Evolutionary conservation across 2,113 vertebrate genomes (phyloP).

Genomic region (Gobio gobio): DNA sequence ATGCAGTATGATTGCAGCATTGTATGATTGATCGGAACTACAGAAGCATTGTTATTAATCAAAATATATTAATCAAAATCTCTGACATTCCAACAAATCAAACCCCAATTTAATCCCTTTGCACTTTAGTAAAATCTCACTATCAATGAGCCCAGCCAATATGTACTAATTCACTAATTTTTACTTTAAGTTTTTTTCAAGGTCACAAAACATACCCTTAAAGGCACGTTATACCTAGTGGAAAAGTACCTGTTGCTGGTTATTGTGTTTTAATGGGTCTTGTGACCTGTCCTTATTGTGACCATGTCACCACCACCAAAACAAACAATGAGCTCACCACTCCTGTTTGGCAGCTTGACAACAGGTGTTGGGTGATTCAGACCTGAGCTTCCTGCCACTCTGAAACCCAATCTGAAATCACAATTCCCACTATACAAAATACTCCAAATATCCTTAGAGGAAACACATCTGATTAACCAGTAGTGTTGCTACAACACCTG

Average conservation of each 20-base stretch:
- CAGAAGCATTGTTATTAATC: not conserved
- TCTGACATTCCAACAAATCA: not conserved
- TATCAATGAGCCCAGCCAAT: not conserved
- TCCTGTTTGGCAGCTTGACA: constrained; percentile 45
- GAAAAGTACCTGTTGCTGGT: constrained; percentile 50
- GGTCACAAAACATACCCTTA: constrained; percentile 22
- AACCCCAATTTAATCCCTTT: not conserved
- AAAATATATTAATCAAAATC: not conserved
- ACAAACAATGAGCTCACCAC: constrained; percentile 57
- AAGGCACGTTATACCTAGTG: constrained; percentile 15
- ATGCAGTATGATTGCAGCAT: not conserved
- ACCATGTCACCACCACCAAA: constrained; percentile 47
- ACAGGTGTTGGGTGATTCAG: constrained; percentile 51
- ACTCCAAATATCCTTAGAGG: not conserved
- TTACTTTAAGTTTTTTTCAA: constrained; percentile 4
- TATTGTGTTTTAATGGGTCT: constrained; percentile 40
- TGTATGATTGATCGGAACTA: not conserved
- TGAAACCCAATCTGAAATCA: constrained; percentile 2
- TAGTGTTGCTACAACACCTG: not conserved
- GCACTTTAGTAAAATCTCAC: not conserved
- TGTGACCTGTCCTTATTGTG: constrained; percentile 38
- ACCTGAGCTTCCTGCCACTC: constrained; percentile 25
- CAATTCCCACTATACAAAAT: not conserved
- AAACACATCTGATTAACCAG: not conserved
- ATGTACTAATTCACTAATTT: not conserved